A percentile compares a stretch with the other conserved stretches of the same genome.
Evolutionary conservation across 2,888 invertebrate species (phyloP).

Genomic region (Tenthredo mesomela): DNA sequence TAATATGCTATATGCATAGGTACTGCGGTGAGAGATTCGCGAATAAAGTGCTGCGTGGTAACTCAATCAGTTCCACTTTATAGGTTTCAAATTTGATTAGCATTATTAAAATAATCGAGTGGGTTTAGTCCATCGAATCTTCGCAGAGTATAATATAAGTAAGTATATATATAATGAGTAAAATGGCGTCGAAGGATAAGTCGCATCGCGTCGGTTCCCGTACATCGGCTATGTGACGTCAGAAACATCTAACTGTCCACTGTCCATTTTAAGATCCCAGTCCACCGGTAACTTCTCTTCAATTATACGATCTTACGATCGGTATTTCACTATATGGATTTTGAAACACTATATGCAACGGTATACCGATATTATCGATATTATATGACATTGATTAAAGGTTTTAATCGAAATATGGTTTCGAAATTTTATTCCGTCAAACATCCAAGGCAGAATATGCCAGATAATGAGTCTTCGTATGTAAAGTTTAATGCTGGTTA

Average conservation of each 20-base stretch:
- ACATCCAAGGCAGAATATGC: neutral
- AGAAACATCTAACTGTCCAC: conserved; percentile 51
- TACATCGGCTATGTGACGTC: conserved; percentile 48
- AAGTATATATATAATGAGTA: conserved; percentile 2
- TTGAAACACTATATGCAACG: neutral
- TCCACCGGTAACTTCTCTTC: conserved; percentile 2
- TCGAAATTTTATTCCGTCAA: neutral
- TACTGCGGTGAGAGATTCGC: neutral
- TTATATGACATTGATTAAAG: neutral
- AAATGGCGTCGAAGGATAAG: conserved; percentile 16
- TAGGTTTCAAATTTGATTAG: conserved; percentile 6
- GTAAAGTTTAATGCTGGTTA: neutral
- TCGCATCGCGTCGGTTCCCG: conserved; percentile 38
- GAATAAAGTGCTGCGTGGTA: neutral
- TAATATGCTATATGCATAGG: neutral
- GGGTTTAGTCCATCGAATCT: neutral
- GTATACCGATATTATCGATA: neutral
- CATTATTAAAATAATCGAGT: neutral
- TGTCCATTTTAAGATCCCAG: conserved; percentile 41
- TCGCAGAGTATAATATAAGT: neutral
- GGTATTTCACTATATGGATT: neutral
- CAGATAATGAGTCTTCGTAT: neutral
- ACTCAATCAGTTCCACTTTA: neutral
- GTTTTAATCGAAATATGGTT: neutral
- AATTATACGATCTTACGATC: conserved; percentile 8